Evolutionary conservation across 2,113 vertebrate species (phyloP).

Genomic region (Oreochromis niloticus): DNA sequence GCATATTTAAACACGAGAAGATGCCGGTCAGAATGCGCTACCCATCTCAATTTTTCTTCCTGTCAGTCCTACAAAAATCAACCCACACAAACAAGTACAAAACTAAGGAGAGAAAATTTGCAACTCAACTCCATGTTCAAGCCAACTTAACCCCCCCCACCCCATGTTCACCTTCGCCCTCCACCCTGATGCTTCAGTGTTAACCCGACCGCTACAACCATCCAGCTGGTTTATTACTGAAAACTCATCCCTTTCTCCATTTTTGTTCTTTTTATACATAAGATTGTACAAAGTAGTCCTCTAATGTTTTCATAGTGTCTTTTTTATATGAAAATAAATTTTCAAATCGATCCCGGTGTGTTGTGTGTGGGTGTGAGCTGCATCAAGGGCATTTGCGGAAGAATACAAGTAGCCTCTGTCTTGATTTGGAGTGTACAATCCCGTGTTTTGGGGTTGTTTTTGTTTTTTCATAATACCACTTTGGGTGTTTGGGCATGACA

Average conservation of each 20-base stretch:
- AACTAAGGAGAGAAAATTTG: neutral
- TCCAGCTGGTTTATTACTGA: conserved; percentile 45
- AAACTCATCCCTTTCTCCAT: conserved; percentile 35
- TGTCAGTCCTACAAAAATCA: neutral
- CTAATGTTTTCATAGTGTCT: conserved; percentile 79
- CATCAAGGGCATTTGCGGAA: conserved; percentile 30
- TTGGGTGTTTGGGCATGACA: conserved; percentile 37
- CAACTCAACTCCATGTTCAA: neutral
- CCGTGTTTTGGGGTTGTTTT: neutral
- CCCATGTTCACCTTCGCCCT: conserved; percentile 1
- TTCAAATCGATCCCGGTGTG: conserved; percentile 61
- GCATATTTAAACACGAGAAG: neutral
- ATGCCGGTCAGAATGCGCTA: neutral
- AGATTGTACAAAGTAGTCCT: conserved; percentile 76
- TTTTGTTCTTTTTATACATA: conserved; percentile 71
- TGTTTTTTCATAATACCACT: conserved; percentile 8
- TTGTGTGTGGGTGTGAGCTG: neutral
- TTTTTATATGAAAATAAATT: conserved; percentile 80
- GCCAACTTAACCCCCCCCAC: neutral
- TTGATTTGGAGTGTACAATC: conserved; percentile 16
- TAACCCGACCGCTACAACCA: conserved; percentile 19
- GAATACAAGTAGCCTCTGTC: neutral
- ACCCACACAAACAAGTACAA: neutral
- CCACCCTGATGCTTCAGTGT: conserved; percentile 27
- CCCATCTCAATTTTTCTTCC: neutral